Percentiles rank a stretch among this genome's conserved stretches.
Evolutionary conservation across 2,797 vertebrate genomes (phyloP).

Genomic region (Poeciliopsis turneri): DNA sequence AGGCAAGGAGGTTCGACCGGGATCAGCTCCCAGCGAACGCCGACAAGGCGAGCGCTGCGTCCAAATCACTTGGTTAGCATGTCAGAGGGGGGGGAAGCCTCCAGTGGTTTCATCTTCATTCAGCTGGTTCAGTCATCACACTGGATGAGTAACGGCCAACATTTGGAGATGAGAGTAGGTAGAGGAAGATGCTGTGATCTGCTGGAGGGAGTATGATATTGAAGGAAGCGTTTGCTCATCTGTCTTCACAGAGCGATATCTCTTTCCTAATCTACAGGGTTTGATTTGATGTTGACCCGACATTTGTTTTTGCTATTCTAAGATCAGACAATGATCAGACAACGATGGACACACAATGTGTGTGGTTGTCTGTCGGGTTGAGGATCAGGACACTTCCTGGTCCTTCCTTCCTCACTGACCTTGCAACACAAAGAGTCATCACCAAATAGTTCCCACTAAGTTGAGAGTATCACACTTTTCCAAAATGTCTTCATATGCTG

Average conservation of each 20-base stretch:
- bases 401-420: neutral
- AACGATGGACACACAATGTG: neutral
- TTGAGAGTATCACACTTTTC: neutral
- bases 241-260: neutral
- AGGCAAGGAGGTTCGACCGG: constrained; percentile 29
- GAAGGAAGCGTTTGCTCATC: neutral
- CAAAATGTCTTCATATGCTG: neutral
- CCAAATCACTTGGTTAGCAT: constrained; percentile 55
- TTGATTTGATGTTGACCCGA: neutral
- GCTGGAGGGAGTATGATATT: neutral
- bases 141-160: neutral
- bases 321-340: neutral
- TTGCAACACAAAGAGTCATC: neutral
- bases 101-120: constrained; percentile 14
- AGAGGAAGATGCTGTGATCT: neutral
- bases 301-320: neutral
- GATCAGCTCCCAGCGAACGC: constrained; percentile 47
- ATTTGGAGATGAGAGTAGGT: neutral
- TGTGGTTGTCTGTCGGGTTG: neutral
- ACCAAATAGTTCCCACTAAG: neutral
- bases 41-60: constrained; percentile 47
- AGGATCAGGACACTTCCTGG: neutral
- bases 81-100: neutral
- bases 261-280: neutral
- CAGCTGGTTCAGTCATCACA: constrained; percentile 27